Evolutionary conservation across 2,797 vertebrate genomes (phyloP), one percentile per base, ranked within the genome.

Genomic region (Pipistrellus nathusii): DNA sequence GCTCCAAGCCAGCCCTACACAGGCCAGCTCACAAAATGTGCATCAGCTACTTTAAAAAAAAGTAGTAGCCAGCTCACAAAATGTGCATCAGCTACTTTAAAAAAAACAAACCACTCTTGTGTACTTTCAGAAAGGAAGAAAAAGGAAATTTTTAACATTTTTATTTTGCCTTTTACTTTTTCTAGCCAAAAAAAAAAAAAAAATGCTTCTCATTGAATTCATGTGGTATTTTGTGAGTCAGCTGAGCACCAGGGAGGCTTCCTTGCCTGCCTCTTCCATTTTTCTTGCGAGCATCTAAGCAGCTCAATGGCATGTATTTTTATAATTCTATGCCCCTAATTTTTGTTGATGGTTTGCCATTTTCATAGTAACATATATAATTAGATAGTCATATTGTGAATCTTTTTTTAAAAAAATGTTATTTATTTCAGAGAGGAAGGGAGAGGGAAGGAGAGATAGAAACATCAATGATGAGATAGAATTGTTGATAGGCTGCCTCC

Each of bases 81-180:
- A 38, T 38, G 38, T 38, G 38, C 38, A 38, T 38, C n/a, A 73
- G 27, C 48, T 84, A 5, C 64, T 89, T n/a, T 8, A 78, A 84
- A 27, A 84, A 27, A 92, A 44, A 44, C 8, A 44, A 66, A 57
- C 68, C n/a, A 44, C 46, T 75, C 20, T 82, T 57, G 9, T 51
- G 62, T 71, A 30, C 18, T 86, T 14, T 21, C 73, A 92, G 44
- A 90, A 85, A 51, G 66, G 23, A 78, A 25, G 66, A 62, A 78
- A 90, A 83, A 57, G 25, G 20, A 38, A 68, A 27, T 80, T 55
- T 55, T 73, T 38, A 46, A 3, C 55, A 48, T 17, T 90, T 90
- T 57, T 53, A 13, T 62, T 90, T 90, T 93, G 14, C 12, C 9
- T 41, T 51, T 84, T 73, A 44, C 35, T 85, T 85, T 94, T 83